A percentile compares a stretch with the other conserved stretches of the same genome.
These are phyloP conservation scores for Perca fluviatilis DNA, from an alignment of 2,113 vertebrate species.

Conservation along the genomic window DNA sequence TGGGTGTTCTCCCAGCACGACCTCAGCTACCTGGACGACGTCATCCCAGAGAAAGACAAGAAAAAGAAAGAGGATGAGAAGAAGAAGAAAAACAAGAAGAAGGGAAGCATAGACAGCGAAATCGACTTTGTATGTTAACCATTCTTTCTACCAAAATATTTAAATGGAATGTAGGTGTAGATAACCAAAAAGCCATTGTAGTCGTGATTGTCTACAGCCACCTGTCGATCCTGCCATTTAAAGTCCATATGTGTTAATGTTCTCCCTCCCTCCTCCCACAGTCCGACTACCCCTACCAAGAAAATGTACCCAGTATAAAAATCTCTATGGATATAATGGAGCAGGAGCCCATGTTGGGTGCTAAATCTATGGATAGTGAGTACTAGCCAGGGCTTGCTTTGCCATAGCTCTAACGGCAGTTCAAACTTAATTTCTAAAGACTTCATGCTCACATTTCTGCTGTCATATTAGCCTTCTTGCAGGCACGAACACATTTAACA, in stretches of 20 bases:
- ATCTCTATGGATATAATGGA: constrained; percentile 99
- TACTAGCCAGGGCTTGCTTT: constrained; percentile 80
- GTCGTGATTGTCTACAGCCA: constrained; percentile 24
- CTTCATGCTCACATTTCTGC: background rate
- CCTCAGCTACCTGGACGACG: constrained; percentile 96
- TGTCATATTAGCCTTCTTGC: background rate
- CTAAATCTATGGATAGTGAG: constrained; percentile 96
- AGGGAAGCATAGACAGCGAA: constrained; percentile 95
- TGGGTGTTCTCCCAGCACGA: constrained; percentile 98
- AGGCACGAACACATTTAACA: background rate
- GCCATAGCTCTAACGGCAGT: constrained; percentile 1
- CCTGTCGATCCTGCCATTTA: constrained; percentile 51
- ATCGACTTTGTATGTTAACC: constrained; percentile 91
- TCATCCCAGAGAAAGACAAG: constrained; percentile 99
- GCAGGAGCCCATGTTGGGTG: constrained; percentile 94
- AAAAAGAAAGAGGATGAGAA: constrained; percentile 99
- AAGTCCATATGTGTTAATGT: constrained; percentile 55
- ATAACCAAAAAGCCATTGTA: background rate
- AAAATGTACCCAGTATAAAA: constrained; percentile 98
- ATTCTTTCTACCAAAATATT: background rate
- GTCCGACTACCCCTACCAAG: constrained; percentile 96
- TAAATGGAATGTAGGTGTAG: background rate
- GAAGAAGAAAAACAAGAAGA: constrained; percentile 98
- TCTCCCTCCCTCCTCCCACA: constrained; percentile 89
- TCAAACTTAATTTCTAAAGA: constrained; percentile 14